Evolutionary conservation across 2,888 invertebrate genomes (phyloP).

Genomic region (Tricholauxania praeusta): DNA sequence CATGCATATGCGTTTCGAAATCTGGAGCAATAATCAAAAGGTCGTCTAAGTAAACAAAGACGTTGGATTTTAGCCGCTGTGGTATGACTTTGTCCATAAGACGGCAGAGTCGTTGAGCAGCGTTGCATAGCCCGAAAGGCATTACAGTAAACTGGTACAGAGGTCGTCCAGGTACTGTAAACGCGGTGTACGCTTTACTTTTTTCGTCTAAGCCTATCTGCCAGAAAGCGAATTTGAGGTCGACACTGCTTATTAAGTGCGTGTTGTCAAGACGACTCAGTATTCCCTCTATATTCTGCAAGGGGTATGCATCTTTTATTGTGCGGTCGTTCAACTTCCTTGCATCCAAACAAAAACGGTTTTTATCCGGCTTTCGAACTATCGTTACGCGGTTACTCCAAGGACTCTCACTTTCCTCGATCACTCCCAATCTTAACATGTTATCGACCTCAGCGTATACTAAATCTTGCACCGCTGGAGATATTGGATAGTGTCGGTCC

Average conservation of each 20-base stretch:
- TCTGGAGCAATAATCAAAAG: conserved; percentile 31
- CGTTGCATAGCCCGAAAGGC: conserved; percentile 40
- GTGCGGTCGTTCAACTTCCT: too few relatives aligned
- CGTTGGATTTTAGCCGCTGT: conserved; percentile 32
- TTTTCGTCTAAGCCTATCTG: conserved; percentile 34
- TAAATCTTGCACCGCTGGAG: conserved; percentile 3
- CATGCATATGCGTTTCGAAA: conserved; percentile 35
- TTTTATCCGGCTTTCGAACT: conserved; percentile 29
- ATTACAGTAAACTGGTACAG: conserved; percentile 43
- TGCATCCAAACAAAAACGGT: conserved; percentile 28
- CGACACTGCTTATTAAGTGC: conserved; percentile 49
- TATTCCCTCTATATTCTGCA: too few relatives aligned
- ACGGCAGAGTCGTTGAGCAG: conserved; percentile 5
- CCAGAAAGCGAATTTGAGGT: conserved; percentile 39
- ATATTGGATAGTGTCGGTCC: not conserved
- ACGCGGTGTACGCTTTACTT: conserved; percentile 34
- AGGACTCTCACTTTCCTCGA: conserved; percentile 4
- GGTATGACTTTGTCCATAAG: conserved; percentile 49
- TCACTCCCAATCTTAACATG: conserved; percentile 10
- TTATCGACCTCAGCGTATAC: conserved; percentile 8
- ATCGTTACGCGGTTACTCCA: conserved; percentile 3
- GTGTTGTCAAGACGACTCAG: conserved; percentile 44
- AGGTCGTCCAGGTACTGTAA: conserved; percentile 39
- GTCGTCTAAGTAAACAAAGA: too few relatives aligned
- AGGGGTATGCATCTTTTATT: too few relatives aligned